Evolutionary conservation across 2,113 vertebrate species (phyloP).

Genomic region (Mugil cephalus): DNA sequence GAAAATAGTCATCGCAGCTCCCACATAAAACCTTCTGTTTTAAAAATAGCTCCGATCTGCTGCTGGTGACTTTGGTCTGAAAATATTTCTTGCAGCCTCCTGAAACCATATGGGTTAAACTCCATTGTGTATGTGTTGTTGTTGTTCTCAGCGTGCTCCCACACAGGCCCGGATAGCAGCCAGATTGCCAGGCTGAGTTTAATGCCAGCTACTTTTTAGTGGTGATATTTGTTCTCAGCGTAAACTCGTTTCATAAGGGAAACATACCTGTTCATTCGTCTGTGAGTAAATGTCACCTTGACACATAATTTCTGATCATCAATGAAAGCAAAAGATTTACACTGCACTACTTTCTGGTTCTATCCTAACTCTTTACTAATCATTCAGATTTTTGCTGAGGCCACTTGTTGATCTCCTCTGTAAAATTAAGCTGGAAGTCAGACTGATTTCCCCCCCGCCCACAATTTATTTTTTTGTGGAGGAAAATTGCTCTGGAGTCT

Average conservation of each 20-base stretch:
- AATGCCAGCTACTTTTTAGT: conserved; percentile 50
- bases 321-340: neutral
- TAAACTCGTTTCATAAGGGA: conserved; percentile 29
- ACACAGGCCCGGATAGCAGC: conserved; percentile 29
- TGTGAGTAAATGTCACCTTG: neutral
- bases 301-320: neutral
- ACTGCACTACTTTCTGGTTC: neutral
- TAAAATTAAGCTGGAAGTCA: no score
- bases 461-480: no score
- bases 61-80: conserved; percentile 25
- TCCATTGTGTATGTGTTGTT: conserved; percentile 57
- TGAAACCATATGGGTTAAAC: conserved; percentile 41
- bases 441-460: no score
- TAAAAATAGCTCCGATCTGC: neutral
- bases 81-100: conserved; percentile 20
- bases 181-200: conserved; percentile 50
- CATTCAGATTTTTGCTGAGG: neutral
- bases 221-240: conserved; percentile 21
- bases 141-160: conserved; percentile 54
- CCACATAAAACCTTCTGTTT: conserved; percentile 3
- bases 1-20: neutral
- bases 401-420: no score
- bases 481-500: no score
- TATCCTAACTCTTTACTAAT: neutral
- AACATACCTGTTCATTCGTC: neutral